Evolutionary conservation across 1,140 invertebrate genomes (phyloP).

Genomic region (Apis laboriosa): DNA sequence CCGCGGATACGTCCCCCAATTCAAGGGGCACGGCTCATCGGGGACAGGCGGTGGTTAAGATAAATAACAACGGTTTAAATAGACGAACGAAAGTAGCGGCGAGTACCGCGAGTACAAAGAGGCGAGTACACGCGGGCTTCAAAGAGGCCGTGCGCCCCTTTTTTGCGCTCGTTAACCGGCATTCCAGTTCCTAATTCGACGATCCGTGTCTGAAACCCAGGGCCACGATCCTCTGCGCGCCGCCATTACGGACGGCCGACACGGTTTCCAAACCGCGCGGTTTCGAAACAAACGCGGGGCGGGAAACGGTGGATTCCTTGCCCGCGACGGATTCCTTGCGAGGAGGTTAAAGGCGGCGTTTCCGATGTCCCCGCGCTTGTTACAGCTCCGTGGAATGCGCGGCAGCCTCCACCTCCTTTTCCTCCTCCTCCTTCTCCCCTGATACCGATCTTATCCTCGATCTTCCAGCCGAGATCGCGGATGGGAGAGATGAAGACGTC

Average conservation of each 20-base stretch:
- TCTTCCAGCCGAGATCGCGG: slow-evolving; percentile 25
- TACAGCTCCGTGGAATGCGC: slow-evolving; percentile 57
- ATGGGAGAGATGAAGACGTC: slow-evolving; percentile 39
- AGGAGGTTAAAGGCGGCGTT: slow-evolving; percentile 55
- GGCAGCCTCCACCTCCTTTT: neutral
- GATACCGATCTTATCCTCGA: slow-evolving; percentile 60
- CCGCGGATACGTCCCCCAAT: neutral
- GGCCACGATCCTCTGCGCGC: neutral
- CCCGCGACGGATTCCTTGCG: slow-evolving; percentile 52
- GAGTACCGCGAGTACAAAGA: neutral
- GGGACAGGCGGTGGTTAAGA: slow-evolving; percentile 23
- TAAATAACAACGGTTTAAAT: slow-evolving; percentile 42
- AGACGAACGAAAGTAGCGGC: neutral
- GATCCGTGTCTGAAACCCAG: neutral
- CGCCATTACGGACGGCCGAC: slow-evolving; percentile 22
- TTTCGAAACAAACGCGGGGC: slow-evolving; percentile 14
- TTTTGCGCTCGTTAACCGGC: slow-evolving; percentile 17
- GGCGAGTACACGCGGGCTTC: neutral
- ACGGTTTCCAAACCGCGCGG: neutral
- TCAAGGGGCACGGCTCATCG: neutral
- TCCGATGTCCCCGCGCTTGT: slow-evolving; percentile 38
- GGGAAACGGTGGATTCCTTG: slow-evolving; percentile 37
- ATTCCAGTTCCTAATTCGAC: slow-evolving; percentile 40
- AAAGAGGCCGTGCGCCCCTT: neutral
- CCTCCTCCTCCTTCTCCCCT: neutral